Evolutionary conservation across 2,797 vertebrate species (phyloP).

Genomic region (Hyperoplus lanceolatus): DNA sequence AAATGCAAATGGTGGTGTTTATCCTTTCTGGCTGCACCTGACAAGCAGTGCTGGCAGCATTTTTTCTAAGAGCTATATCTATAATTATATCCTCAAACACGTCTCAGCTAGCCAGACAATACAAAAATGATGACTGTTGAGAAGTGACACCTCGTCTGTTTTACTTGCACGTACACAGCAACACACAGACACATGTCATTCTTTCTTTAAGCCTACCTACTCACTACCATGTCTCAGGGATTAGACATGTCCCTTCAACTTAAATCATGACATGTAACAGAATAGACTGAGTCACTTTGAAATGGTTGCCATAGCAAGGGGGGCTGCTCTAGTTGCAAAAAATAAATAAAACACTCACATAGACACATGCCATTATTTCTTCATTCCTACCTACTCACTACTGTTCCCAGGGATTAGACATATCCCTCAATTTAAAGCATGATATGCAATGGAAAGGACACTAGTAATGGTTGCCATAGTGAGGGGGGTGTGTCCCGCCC

Average conservation of each 20-base stretch:
- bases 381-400: conserved; percentile 5
- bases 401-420: conserved; percentile 41
- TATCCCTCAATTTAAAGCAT: conserved; percentile 23
- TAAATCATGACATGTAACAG: too few species aligned
- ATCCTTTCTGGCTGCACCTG: conserved; percentile 30
- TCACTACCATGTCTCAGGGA: conserved; percentile 31
- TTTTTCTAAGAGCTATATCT: conserved; percentile 55
- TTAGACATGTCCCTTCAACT: not conserved
- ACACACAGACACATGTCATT: not conserved
- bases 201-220: conserved; percentile 3
- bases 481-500: conserved; percentile 48
- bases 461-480: conserved; percentile 61
- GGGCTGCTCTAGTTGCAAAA: too few species aligned
- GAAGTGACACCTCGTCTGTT: conserved; percentile 40
- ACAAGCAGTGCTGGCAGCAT: conserved; percentile 36
- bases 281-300: too few species aligned
- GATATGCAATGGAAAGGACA: conserved; percentile 36
- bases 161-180: not conserved
- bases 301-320: too few species aligned
- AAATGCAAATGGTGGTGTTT: conserved; percentile 59
- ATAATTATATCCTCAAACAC: conserved; percentile 59
- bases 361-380: not conserved
- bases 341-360: not conserved
- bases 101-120: conserved; percentile 33
- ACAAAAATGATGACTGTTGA: conserved; percentile 31